These are phyloP conservation scores for Heliornis fulica DNA, from an alignment of 2,113 vertebrate species.

Conservation along the genomic window DNA sequence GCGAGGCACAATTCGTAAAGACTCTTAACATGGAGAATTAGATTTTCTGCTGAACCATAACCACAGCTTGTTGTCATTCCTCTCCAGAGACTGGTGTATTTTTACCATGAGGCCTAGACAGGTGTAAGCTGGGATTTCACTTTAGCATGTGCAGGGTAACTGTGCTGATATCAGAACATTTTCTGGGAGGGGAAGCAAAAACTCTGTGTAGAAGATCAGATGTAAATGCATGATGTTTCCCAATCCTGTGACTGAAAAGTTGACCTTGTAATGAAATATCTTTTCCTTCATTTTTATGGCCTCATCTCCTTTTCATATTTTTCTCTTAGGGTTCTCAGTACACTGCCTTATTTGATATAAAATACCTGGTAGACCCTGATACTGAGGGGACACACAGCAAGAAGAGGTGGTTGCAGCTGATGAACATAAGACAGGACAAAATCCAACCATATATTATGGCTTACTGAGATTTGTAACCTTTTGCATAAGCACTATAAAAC, in stretches of 20 bases:
- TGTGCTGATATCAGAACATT: background rate
- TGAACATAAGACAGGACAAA: background rate
- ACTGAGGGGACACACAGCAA: background rate
- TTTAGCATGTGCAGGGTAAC: background rate
- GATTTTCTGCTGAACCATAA: slow-evolving; percentile 3
- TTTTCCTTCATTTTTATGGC: background rate
- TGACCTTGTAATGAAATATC: background rate
- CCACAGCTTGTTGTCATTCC: background rate
- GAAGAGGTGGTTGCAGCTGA: background rate
- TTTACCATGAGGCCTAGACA: background rate
- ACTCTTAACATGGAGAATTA: background rate
- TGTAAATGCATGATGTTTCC: background rate
- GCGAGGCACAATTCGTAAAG: background rate
- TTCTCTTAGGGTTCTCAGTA: background rate
- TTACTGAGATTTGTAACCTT: background rate
- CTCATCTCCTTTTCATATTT: background rate
- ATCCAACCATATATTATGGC: rapidly evolving
- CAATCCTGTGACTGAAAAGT: background rate
- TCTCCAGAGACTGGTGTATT: background rate
- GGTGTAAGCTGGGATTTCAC: background rate
- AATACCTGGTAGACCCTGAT: background rate
- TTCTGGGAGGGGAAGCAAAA: background rate
- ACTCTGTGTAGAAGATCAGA: background rate
- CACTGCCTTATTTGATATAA: background rate
- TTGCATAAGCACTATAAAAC: background rate